Base-by-base conservation (phyloP, 1,140 invertebrate genomes). In the Habropoda laboriosa region DNA sequence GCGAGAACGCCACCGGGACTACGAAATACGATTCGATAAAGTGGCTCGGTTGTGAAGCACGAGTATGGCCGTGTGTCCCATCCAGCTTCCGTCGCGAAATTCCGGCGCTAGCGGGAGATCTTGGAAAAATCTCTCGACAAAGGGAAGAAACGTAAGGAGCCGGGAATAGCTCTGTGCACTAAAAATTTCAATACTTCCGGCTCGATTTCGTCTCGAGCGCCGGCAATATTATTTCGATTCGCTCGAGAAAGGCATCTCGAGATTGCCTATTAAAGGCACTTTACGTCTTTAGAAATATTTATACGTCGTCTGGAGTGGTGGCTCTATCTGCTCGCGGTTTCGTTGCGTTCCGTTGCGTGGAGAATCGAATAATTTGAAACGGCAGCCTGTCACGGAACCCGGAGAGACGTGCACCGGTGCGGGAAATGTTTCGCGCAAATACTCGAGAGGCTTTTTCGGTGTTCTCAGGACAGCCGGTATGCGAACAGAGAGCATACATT, bases 1-100 rank as follows among this genome's bases (percentile, higher is more conserved):
- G 18, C 3, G 32, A n/a, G 27, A 21, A 53, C 21, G 21, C 13
- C 1, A 27, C 18, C 10, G 3, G 12, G 55, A n/a, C n/a, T 30
- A 42, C 53, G 45, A 74, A 74, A 57, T 55, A 68, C n/a, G 55
- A 55, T 68, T 82, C 61, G 63, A 73, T 30, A 51, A 79, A 79
- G 49, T 60, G 77, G 24, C 63, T 63, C 13, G 57, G 16, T 12
- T 57, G 0, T 13, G 8, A 45, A 12, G 13, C 21, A 8, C 27
- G 55, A 57, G 16, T 32, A 30, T 57, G 55, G 7, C 6, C 55
- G 32, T 6, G 32, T 6, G 4, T 7, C 21, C 58, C 13, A 61
- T 63, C 61, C n/a, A 35, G 30, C 21, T 35, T 13, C 18, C 10
- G 57, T n/a, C 18, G 32, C 21, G 8, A 32, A 30, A 16, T 16